Conservation (phyloP, 2,113 vertebrate species). For the Cynoglossus semilaevis region DNA sequence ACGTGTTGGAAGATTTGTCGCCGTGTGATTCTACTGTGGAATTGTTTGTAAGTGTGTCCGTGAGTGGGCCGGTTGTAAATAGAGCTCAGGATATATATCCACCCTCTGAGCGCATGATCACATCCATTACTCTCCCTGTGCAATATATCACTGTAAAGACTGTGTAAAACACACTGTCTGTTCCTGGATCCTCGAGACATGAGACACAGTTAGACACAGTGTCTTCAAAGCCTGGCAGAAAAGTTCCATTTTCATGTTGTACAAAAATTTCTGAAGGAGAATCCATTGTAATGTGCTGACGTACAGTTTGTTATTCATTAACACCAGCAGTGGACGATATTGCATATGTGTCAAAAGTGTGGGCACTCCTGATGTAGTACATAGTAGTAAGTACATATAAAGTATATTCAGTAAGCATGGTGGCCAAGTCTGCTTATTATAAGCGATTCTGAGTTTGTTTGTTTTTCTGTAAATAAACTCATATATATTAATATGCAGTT, state of each 20-base stretch:
- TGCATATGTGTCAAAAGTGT: too few species aligned
- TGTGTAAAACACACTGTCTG: conserved; percentile 35
- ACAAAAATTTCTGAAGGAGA: conserved; percentile 40
- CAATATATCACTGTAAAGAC: conserved; percentile 33
- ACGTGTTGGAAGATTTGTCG: conserved; percentile 41
- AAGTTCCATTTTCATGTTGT: conserved; percentile 49
- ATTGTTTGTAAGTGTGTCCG: conserved; percentile 24
- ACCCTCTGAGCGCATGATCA: conserved; percentile 18
- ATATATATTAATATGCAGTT: too few species aligned
- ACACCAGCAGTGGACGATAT: too few species aligned
- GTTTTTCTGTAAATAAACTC: too few species aligned
- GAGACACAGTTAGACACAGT: conserved; percentile 18
- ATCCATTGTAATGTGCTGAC: too few species aligned
- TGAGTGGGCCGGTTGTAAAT: conserved; percentile 42
- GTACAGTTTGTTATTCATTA: too few species aligned
- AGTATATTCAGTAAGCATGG: too few species aligned
- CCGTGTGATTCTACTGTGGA: conserved; percentile 27
- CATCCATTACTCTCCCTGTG: conserved; percentile 45
- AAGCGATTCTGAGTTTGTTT: too few species aligned
- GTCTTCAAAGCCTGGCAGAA: conserved; percentile 17
- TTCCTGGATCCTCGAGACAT: conserved; percentile 12
- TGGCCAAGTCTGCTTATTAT: too few species aligned
- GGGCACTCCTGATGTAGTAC: too few species aligned
- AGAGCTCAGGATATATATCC: conserved; percentile 30
- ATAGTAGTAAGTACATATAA: too few species aligned